Percentiles rank a stretch among this genome's conserved stretches.
Conservation (phyloP, 2,797 vertebrate genomes). For the Sarcoramphus papa region DNA sequence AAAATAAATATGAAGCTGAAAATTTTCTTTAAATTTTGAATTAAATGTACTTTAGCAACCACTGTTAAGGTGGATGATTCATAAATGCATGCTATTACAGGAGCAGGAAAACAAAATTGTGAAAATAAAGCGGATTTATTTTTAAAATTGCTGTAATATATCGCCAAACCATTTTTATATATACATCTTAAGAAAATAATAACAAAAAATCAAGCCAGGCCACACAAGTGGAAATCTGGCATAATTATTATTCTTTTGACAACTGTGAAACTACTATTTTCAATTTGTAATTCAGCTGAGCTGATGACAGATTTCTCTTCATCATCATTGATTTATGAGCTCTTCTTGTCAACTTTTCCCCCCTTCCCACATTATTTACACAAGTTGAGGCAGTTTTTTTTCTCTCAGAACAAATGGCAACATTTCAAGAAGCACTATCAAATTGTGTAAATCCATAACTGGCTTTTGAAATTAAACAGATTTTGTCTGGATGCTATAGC, state of each 20-base stretch:
- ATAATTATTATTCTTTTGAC: neutral
- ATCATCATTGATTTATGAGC: constrained; percentile 22
- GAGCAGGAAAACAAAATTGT: neutral
- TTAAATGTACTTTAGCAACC: neutral
- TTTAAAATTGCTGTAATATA: neutral
- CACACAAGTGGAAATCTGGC: neutral
- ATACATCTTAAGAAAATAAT: neutral
- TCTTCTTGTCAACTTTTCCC: neutral
- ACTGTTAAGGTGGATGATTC: neutral
- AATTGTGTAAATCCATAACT: neutral
- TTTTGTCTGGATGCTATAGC: neutral
- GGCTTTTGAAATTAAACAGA: neutral
- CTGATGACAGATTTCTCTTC: neutral
- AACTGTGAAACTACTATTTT: neutral
- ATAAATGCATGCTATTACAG: neutral
- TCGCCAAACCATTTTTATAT: accelerated
- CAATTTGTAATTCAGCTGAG: neutral
- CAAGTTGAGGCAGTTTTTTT: neutral
- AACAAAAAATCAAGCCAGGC: neutral
- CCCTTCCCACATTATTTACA: constrained; percentile 4
- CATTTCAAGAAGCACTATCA: neutral
- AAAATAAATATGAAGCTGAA: neutral
- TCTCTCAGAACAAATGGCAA: neutral
- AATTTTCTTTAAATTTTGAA: neutral
- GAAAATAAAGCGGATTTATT: neutral